Evolutionary conservation across 2,797 vertebrate genomes (phyloP).

Genomic region (Emys orbicularis): DNA sequence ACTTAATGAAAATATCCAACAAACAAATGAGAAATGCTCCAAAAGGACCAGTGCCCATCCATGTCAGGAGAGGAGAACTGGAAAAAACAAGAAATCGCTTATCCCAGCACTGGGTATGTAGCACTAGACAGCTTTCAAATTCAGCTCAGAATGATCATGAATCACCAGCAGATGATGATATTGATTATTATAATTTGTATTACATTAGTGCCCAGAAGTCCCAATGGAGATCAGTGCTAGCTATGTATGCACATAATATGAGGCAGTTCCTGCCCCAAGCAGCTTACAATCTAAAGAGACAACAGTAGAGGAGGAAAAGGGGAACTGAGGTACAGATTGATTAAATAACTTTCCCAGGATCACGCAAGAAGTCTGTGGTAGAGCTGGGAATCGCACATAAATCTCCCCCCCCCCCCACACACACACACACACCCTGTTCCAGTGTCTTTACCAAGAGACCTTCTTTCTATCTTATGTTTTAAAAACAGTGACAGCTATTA

Average conservation of each 20-base stretch:
- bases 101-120: background rate
- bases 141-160: background rate
- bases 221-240: background rate
- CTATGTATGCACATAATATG: background rate
- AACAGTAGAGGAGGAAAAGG: background rate
- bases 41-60: background rate
- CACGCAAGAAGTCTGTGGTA: background rate
- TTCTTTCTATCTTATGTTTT: background rate
- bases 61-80: background rate
- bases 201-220: background rate
- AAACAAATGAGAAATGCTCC: background rate
- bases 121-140: background rate
- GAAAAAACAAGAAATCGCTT: background rate
- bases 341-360: background rate
- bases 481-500: background rate
- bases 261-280: background rate
- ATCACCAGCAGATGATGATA: background rate
- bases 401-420: background rate
- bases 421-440: background rate
- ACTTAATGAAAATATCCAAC: background rate
- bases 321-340: slow-evolving; percentile 12
- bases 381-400: background rate
- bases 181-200: background rate
- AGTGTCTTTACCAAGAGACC: slow-evolving; percentile 18
- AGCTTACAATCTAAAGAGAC: background rate